phyloP scores from a whole-genome alignment of 2,113 vertebrate species.

The Perca schrenkii region DNA sequence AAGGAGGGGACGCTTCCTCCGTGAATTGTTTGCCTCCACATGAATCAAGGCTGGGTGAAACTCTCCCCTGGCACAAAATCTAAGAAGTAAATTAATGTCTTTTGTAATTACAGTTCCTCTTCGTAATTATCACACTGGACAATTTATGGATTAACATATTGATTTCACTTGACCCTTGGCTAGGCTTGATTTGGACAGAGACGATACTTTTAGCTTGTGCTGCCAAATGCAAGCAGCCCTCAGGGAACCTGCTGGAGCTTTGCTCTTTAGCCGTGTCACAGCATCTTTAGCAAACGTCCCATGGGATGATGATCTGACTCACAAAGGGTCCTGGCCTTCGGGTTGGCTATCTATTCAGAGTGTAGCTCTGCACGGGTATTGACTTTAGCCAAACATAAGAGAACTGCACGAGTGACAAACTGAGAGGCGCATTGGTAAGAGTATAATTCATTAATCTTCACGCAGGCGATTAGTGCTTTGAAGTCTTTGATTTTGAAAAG shows the following conservation, averaged over 20 bases:
- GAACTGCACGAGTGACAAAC: slow-evolving; percentile 34
- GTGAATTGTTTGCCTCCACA: slow-evolving; percentile 74
- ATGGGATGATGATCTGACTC: slow-evolving; percentile 60
- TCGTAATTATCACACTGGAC: slow-evolving; percentile 81
- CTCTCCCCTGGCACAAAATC: slow-evolving; percentile 78
- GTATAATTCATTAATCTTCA: slow-evolving; percentile 80
- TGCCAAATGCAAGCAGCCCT: slow-evolving; percentile 73
- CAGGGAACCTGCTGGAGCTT: slow-evolving; percentile 53
- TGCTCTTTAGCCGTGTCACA: slow-evolving; percentile 71
- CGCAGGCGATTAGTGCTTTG: slow-evolving; percentile 75
- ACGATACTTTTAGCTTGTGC: slow-evolving; percentile 69
- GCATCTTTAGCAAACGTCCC: slow-evolving; percentile 75
- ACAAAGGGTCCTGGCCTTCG: slow-evolving; percentile 62
- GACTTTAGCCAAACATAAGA: slow-evolving; percentile 59
- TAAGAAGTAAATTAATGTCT: slow-evolving; percentile 84
- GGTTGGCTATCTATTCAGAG: slow-evolving; percentile 50
- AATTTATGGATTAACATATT: slow-evolving; percentile 86
- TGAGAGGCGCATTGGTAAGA: slow-evolving; percentile 59
- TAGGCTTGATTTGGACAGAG: slow-evolving; percentile 73
- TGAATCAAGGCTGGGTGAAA: slow-evolving; percentile 68
- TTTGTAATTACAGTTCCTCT: slow-evolving; percentile 84
- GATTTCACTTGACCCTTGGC: slow-evolving; percentile 84
- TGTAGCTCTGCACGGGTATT: slow-evolving; percentile 60
- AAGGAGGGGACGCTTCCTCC: slow-evolving; percentile 67
- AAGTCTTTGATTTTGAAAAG: slow-evolving; percentile 81